A percentile compares a stretch with the other conserved stretches of the same genome.
phyloP scores from a whole-genome alignment of 92 coral and sea anemone species.

The Zoanthus sansibaricus region DNA sequence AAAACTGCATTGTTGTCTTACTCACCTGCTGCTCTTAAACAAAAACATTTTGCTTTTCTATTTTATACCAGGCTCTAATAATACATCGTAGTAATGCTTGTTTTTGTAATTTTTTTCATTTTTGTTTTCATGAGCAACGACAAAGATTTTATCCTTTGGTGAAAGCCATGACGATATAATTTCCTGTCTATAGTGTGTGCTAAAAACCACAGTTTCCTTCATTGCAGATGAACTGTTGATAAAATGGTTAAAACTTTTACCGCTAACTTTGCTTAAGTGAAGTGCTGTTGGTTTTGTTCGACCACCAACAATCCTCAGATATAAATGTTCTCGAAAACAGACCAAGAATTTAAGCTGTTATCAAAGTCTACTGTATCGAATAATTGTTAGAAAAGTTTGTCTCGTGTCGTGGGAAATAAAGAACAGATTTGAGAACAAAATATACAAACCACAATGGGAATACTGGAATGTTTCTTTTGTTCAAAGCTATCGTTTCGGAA shows the following conservation, averaged over 20 bases:
- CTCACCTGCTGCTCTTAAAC: conserved; percentile 38
- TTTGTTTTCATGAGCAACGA: background rate
- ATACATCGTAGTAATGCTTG: background rate
- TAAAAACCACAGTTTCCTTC: background rate
- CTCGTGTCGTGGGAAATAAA: background rate
- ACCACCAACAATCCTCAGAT: background rate
- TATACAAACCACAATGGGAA: background rate
- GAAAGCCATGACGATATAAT: background rate
- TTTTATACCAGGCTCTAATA: background rate
- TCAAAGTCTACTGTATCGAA: background rate
- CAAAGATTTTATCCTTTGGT: background rate
- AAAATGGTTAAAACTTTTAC: background rate
- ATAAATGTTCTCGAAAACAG: background rate
- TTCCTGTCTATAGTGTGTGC: background rate
- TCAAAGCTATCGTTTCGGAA: background rate
- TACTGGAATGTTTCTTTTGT: conserved; percentile 32
- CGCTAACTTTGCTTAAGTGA: background rate
- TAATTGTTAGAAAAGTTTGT: background rate
- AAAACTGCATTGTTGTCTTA: conserved; percentile 4
- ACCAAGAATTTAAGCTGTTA: background rate
- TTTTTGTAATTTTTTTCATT: background rate
- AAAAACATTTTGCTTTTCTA: conserved; percentile 14
- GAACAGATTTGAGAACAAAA: conserved; percentile 2
- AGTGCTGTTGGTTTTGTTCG: background rate
- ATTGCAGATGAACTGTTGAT: background rate